A percentile compares a stretch with the other conserved stretches of the same genome.
These are phyloP conservation scores for Motacilla alba DNA, from an alignment of 2,113 vertebrate genomes.

Conservation along the genomic window DNA sequence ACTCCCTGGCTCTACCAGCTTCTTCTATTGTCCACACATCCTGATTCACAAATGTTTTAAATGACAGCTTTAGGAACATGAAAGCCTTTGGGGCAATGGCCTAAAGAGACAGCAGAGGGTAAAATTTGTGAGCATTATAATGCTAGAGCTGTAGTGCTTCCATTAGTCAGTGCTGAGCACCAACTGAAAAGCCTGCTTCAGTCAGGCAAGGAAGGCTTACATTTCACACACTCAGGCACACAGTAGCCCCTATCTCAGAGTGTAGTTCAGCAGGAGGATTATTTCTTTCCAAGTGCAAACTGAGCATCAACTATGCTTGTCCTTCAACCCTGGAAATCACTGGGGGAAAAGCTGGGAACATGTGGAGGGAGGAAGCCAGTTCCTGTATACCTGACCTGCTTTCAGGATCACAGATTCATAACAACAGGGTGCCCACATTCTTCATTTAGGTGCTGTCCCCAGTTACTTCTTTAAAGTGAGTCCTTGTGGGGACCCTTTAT, in stretches of 20 bases:
- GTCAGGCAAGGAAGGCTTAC: slow-evolving; percentile 15
- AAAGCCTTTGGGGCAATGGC: slow-evolving; percentile 62
- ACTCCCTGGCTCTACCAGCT: slow-evolving; percentile 61
- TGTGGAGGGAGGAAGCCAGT: background rate
- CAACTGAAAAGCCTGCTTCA: slow-evolving; percentile 44
- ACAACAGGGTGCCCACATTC: background rate
- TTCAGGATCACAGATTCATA: background rate
- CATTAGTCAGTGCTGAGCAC: slow-evolving; percentile 39
- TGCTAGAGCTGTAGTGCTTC: slow-evolving; percentile 41
- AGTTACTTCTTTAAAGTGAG: background rate
- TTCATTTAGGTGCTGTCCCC: background rate
- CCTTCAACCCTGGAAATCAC: background rate
- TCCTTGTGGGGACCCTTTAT: background rate
- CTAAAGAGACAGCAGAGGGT: slow-evolving; percentile 62
- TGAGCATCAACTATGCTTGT: background rate
- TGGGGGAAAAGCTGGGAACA: background rate
- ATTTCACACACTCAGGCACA: background rate
- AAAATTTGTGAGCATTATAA: slow-evolving; percentile 56
- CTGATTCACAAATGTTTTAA: slow-evolving; percentile 66
- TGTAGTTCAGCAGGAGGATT: background rate
- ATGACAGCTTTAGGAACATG: slow-evolving; percentile 64
- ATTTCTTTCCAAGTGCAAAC: slow-evolving; percentile 5
- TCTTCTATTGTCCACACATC: slow-evolving; percentile 64
- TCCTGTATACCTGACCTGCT: background rate
- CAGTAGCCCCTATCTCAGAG: background rate